Base-by-base conservation (phyloP, 1,140 invertebrate genomes). In the Diorhabda elongata region DNA sequence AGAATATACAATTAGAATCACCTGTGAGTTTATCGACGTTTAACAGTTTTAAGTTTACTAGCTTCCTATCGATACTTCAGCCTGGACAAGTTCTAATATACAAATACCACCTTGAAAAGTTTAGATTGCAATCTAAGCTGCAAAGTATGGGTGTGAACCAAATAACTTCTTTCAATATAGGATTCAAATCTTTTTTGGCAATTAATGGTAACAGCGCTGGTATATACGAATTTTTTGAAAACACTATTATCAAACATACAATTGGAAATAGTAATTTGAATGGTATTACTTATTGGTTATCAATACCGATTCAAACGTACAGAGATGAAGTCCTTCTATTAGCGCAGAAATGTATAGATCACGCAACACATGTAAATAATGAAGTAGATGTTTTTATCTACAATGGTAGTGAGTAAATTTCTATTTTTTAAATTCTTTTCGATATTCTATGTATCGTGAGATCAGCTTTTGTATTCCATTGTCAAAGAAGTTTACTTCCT, bases 291-390 rank as follows among this genome's bases (percentile, higher is more conserved):
- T 76, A 73, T 67, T 84, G 82, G 70, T 60, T 84, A 45, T 78
- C 82, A 1, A 75, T 85, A n/a, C 78, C 80, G 1, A 73, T 83
- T 8, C 77, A 78, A 61, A 84, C 79, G 3, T 84, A 83, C 65
- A 76, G 82, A 42, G 83, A 85, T 73, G 84, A 86, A 75, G 74
- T 83, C 2, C 70, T 85, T 61, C 68, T 86, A 41, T 70, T 86
- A n/a, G 81, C 83, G 52, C 83, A 86, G 76, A 81, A 84, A 68
- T 73, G 74, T 3, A 73, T 86, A 0, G 70, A 79, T 52, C 82
- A 83, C 65, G 74, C 73, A 42, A 78, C 78, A 0, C 84, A 85
- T 65, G 74, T 76, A 3, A 70, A 83, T 5, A 71, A 77, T 8
- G 75, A 80, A 4, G 61, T 85, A n/a, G 84, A 85, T 69, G 75